A percentile compares a stretch with the other conserved stretches of the same genome.
phyloP scores from a whole-genome alignment of 2,888 invertebrate genomes.

The Andrena hattorfiana region DNA sequence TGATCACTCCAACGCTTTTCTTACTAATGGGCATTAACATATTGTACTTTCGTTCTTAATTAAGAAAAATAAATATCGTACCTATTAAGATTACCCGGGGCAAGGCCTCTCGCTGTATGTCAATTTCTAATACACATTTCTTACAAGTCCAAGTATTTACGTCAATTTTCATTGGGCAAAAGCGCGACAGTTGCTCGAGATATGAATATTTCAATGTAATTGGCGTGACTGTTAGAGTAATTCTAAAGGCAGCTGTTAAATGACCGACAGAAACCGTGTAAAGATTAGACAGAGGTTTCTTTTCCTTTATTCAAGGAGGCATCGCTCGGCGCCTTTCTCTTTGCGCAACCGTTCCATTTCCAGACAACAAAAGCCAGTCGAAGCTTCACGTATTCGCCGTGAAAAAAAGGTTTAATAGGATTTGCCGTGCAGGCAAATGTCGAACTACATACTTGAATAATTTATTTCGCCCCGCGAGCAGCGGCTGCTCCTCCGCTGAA shows the following conservation, averaged over 20 bases:
- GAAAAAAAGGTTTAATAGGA: slow-evolving; percentile 55
- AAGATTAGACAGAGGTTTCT: slow-evolving; percentile 64
- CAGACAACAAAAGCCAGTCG: slow-evolving; percentile 66
- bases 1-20: not conserved
- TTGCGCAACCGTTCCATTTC: slow-evolving; percentile 68
- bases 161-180: not conserved
- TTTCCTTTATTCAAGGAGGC: slow-evolving; percentile 67
- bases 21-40: not conserved
- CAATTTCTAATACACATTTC: not conserved
- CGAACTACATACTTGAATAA: slow-evolving; percentile 52
- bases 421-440: slow-evolving; percentile 58
- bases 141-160: not conserved
- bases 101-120: not conserved
- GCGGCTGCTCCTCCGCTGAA: slow-evolving; percentile 25
- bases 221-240: slow-evolving; percentile 34
- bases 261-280: slow-evolving; percentile 52
- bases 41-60: not conserved
- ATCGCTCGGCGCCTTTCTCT: slow-evolving; percentile 66
- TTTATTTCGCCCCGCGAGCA: slow-evolving; percentile 51
- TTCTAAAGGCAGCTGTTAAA: slow-evolving; percentile 47
- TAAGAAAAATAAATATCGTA: not conserved
- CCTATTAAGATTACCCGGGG: not conserved
- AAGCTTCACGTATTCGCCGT: slow-evolving; percentile 58
- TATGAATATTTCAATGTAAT: slow-evolving; percentile 14
- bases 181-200: not conserved